Percentiles rank a stretch among this genome's conserved stretches.
Conservation (phyloP, 2,797 vertebrate species). For the Chrosomus eos region DNA sequence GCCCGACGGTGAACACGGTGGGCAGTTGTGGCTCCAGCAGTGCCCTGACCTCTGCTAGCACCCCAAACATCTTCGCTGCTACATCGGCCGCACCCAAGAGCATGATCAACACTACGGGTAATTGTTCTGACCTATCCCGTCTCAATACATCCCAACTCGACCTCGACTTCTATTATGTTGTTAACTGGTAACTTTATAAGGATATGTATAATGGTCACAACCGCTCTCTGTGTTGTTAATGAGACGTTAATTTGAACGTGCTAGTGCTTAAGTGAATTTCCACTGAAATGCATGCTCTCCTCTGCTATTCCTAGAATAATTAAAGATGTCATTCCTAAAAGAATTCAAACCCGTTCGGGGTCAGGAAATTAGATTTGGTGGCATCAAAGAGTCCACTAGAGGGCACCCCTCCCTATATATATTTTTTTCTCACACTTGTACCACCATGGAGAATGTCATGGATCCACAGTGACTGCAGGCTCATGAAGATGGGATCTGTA, state of each 20-base stretch:
- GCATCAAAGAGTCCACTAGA: conserved; percentile 70
- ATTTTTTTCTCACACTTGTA: not conserved
- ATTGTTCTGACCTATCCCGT: no score
- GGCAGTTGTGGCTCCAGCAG: conserved; percentile 82
- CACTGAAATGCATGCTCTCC: not conserved
- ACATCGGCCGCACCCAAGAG: conserved; percentile 92
- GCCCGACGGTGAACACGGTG: conserved; percentile 86
- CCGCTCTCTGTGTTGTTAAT: conserved; percentile 34
- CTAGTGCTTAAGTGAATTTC: conserved; percentile 51
- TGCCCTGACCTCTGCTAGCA: conserved; percentile 83
- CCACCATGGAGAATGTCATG: not conserved
- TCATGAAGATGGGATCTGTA: conserved; percentile 13
- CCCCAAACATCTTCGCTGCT: conserved; percentile 91
- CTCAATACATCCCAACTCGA: not conserved
- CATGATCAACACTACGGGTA: conserved; percentile 99
- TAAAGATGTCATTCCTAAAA: conserved; percentile 47
- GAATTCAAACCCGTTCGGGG: conserved; percentile 44
- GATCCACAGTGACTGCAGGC: not conserved
- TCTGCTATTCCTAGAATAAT: conserved; percentile 21
- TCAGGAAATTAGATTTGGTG: conserved; percentile 42
- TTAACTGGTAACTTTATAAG: not conserved
- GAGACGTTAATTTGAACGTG: conserved; percentile 48
- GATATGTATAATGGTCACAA: conserved; percentile 22
- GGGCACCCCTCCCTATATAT: conserved; percentile 66
- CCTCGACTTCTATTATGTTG: not conserved